These are phyloP conservation scores for Sceloporus undulatus DNA, from an alignment of 2,113 vertebrate species.

Conservation along the genomic window DNA sequence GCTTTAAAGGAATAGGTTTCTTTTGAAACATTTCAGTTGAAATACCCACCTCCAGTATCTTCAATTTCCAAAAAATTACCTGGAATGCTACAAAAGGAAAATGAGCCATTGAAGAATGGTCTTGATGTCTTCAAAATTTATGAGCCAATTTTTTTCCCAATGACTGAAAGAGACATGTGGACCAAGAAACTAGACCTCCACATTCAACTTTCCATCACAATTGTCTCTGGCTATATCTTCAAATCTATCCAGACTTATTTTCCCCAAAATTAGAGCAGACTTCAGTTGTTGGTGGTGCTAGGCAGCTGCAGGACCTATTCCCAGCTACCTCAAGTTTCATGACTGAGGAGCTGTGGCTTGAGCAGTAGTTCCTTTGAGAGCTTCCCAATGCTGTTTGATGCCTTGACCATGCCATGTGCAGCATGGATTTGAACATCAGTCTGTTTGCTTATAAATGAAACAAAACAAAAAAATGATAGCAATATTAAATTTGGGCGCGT, in stretches of 20 bases:
- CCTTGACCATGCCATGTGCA: neutral
- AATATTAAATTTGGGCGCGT: neutral
- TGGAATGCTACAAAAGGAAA: neutral
- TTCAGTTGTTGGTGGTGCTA: constrained; percentile 10
- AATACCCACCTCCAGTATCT: neutral
- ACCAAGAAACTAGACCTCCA: neutral
- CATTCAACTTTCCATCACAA: neutral
- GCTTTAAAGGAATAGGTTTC: neutral
- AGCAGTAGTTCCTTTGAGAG: neutral
- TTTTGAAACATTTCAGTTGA: neutral
- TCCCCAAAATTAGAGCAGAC: neutral
- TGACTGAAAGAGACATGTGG: neutral
- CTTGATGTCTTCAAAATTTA: neutral
- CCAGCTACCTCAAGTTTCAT: neutral
- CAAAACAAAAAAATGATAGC: neutral
- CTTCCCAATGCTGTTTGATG: neutral
- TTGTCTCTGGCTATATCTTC: neutral
- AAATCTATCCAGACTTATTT: neutral
- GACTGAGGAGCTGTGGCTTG: neutral
- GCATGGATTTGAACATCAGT: neutral
- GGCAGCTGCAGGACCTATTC: constrained; percentile 5
- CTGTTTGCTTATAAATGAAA: neutral
- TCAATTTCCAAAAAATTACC: neutral
- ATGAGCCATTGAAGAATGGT: neutral
- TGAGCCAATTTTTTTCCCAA: neutral